A percentile compares a stretch with the other conserved stretches of the same genome.
Conservation (phyloP, 2,797 vertebrate genomes). For the Melanotaenia parkinsoni region DNA sequence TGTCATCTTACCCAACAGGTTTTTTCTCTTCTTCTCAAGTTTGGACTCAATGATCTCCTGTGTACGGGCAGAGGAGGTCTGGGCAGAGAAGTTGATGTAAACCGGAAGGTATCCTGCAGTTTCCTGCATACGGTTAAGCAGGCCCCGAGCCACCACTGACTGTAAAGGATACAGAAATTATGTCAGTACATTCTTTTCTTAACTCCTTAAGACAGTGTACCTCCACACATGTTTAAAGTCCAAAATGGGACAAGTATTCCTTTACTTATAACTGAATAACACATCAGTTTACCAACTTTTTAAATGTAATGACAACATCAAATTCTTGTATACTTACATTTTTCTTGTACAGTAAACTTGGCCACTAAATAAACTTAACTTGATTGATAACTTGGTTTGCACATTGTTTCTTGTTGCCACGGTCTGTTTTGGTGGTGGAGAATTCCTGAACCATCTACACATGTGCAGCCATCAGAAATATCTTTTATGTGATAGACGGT, state of each 20-base stretch:
- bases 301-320: too few species aligned
- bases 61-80: slow-evolving; percentile 87
- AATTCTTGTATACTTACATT: too few species aligned
- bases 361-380: too few species aligned
- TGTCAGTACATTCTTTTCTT: not conserved
- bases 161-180: slow-evolving; percentile 35
- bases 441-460: not conserved
- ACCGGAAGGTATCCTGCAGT: slow-evolving; percentile 83
- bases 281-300: too few species aligned
- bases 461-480: not conserved
- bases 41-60: slow-evolving; percentile 92
- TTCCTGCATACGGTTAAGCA: slow-evolving; percentile 87
- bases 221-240: not conserved
- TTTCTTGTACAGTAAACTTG: too few species aligned
- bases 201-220: not conserved
- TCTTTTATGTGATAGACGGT: not conserved
- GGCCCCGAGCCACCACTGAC: slow-evolving; percentile 86
- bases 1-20: slow-evolving; percentile 79
- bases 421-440: not conserved
- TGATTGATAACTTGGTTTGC: not conserved
- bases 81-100: slow-evolving; percentile 90
- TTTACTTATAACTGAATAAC: too few species aligned
- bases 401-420: not conserved
- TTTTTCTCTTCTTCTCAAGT: slow-evolving; percentile 89
- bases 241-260: too few species aligned